These are phyloP conservation scores for Dromococcyx pavoninus DNA, from an alignment of 2,797 vertebrate genomes.

Conservation along the genomic window DNA sequence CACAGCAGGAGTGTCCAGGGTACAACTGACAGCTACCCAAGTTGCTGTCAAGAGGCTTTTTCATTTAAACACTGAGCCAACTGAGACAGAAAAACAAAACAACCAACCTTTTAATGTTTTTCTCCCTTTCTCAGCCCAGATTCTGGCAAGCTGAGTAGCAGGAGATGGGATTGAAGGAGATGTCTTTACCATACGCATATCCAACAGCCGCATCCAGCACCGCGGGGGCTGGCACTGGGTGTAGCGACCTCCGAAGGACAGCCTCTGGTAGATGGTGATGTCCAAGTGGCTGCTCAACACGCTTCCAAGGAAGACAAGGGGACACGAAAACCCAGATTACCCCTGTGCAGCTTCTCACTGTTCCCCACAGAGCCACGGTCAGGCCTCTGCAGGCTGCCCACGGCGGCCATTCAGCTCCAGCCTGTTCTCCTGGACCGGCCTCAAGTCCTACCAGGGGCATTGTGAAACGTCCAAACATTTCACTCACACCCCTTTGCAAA, in stretches of 20 bases:
- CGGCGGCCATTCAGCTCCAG: not conserved
- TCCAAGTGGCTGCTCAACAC: fast-evolving
- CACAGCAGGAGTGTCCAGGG: not conserved
- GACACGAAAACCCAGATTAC: not conserved
- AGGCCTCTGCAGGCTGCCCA: not conserved
- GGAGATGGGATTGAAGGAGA: not conserved
- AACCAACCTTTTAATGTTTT: not conserved
- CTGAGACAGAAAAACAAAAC: fast-evolving
- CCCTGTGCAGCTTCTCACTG: fast-evolving
- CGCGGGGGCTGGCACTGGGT: fast-evolving
- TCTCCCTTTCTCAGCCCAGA: not conserved
- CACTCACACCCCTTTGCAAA: not conserved
- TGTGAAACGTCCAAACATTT: not conserved
- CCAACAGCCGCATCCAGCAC: not conserved
- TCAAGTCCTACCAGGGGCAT: fast-evolving
- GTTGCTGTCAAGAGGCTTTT: not conserved
- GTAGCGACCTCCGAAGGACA: not conserved
- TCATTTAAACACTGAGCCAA: not conserved
- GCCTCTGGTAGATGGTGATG: not conserved
- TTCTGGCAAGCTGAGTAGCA: not conserved
- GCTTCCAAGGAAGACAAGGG: not conserved
- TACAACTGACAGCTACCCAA: not conserved
- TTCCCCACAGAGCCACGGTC: not conserved
- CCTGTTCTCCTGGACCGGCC: not conserved
- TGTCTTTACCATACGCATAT: not conserved